Evolutionary conservation across 2,797 vertebrate species (phyloP).

Genomic region (Lepus oiostolus): DNA sequence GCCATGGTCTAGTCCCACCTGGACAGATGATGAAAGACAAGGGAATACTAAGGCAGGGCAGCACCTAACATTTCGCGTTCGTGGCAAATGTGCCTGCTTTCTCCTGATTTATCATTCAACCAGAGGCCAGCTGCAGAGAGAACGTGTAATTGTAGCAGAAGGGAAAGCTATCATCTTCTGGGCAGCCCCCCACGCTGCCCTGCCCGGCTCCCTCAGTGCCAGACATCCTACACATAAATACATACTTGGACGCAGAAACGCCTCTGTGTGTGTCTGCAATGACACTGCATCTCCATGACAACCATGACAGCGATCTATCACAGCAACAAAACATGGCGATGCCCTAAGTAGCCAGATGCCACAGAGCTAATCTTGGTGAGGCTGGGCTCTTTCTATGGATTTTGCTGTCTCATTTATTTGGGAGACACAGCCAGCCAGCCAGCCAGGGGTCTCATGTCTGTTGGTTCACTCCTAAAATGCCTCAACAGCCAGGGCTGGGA

Average conservation of each 20-base stretch:
- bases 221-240: not conserved
- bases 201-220: not conserved
- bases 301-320: not conserved
- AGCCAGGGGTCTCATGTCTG: no score
- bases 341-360: not conserved
- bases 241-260: not conserved
- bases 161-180: not conserved
- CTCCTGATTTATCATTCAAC: not conserved
- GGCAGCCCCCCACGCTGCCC: not conserved
- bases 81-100: not conserved
- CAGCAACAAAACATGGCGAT: not conserved
- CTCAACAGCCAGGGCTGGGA: no score
- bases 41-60: not conserved
- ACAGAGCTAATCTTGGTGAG: not conserved
- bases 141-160: not conserved
- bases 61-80: slow-evolving; percentile 5
- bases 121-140: not conserved
- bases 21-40: not conserved
- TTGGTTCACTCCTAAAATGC: no score
- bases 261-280: not conserved
- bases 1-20: not conserved
- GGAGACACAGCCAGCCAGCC: no score
- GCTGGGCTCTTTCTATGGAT: no score
- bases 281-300: not conserved
- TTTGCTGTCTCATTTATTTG: no score